These are phyloP conservation scores for Pedionomus torquatus DNA, from an alignment of 2,113 vertebrate species.

Conservation along the genomic window DNA sequence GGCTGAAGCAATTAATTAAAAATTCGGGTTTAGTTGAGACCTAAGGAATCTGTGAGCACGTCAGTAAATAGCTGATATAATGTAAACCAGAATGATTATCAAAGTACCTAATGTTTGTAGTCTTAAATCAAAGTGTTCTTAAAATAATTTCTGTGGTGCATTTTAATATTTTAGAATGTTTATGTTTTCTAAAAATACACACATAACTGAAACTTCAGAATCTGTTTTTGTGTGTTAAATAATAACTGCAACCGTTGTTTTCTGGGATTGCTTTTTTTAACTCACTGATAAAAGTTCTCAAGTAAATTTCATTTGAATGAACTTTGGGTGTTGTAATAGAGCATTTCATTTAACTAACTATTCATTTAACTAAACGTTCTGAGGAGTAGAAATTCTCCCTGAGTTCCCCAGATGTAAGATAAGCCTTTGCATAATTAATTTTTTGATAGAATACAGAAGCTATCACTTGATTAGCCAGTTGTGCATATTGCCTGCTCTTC, in stretches of 20 bases:
- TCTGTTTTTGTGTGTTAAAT: neutral
- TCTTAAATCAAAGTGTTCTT: neutral
- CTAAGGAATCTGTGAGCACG: neutral
- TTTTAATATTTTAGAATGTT: neutral
- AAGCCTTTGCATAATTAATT: neutral
- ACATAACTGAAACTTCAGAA: neutral
- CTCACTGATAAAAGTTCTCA: neutral
- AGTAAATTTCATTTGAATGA: neutral
- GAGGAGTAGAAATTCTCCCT: neutral
- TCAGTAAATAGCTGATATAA: neutral
- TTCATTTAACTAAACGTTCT: neutral
- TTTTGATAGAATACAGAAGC: neutral
- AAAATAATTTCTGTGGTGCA: neutral
- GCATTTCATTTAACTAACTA: neutral
- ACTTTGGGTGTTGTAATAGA: neutral
- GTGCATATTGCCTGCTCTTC: neutral
- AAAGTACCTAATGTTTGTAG: neutral
- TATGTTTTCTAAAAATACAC: neutral
- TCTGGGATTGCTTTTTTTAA: neutral
- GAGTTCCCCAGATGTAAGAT: neutral
- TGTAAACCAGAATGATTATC: neutral
- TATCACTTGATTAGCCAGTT: neutral
- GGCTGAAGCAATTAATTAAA: neutral
- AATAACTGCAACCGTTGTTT: neutral
- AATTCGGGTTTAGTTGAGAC: neutral